Base-by-base conservation (phyloP, 2,113 vertebrate species). In the Trematomus loennbergii region DNA sequence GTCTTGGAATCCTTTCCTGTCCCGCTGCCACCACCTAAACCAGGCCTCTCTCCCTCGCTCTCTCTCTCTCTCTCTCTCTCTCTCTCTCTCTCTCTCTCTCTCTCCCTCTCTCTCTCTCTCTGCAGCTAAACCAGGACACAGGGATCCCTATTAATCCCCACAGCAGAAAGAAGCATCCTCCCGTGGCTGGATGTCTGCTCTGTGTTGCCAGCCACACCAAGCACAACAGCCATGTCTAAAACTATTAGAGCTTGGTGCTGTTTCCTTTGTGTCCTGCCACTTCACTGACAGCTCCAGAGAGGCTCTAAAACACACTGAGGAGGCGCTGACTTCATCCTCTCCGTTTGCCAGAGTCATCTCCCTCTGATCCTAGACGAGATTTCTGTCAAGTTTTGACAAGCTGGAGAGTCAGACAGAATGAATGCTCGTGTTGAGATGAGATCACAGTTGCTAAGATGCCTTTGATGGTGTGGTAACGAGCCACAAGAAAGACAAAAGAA, bases 71-170 rank as follows among this genome's bases (percentile, higher is more conserved):
- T 60, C 79, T 72, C 62, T 50, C 36, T 22, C 49, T 40, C 61
- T 63, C 62, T 50, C 70, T 29, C 73, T 77, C 83, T 54, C 73
- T 60, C 79, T 72, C 62, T 50, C 33, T 40, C 61, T 63, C 62
- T 50, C 70, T 52, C 73, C 60, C 82, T 72, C 62, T 59, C 49
- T 40, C 61, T 63, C 62, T 48, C 70, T 29, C 73, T 77, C 83
- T 54, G 57, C 65, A 9, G 70, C 59, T 78, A 79, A 93, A 91
- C 72, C 90, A 90, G 93, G 90, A 85, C 93, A 87, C 89, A 90
- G 91, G 90, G 83, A 88, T 90, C 87, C 76, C 79, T 89, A n/a
- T 90, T 90, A 92, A 91, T 92, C 91, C 91, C 81, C 75, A 63
- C 79, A 87, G 86, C 90, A 92, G 89, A 89, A 93, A 22, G 22